These are phyloP conservation scores for Microctenopoma stevenorrisi DNA, from an alignment of 2,797 vertebrate genomes.

Conservation along the genomic window DNA sequence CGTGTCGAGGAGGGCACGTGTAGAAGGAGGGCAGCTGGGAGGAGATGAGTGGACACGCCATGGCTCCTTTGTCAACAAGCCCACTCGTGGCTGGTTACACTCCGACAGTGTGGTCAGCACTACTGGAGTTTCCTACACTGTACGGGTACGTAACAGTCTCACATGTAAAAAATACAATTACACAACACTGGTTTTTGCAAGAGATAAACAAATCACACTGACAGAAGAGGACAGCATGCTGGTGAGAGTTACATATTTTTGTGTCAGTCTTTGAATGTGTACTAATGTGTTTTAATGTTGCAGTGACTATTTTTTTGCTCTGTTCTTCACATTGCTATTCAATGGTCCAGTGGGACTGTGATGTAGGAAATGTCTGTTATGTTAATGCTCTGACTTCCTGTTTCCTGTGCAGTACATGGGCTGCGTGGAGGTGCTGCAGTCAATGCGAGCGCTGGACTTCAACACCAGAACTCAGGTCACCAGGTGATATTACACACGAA, in stretches of 20 bases:
- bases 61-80: conserved; percentile 98
- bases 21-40: conserved; percentile 97
- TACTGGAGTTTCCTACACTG: conserved; percentile 93
- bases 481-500: conserved; percentile 82
- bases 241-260: too few relatives aligned
- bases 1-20: conserved; percentile 92
- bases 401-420: conserved; percentile 93
- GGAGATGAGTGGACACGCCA: conserved; percentile 98
- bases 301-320: conserved; percentile 9
- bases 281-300: too few relatives aligned
- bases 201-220: too few relatives aligned
- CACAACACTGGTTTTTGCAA: neutral
- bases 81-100: conserved; percentile 96
- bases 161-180: conserved; percentile 10
- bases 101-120: conserved; percentile 95
- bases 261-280: neutral
- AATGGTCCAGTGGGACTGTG: conserved; percentile 16
- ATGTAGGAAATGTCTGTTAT: conserved; percentile 54
- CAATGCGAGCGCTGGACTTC: conserved; percentile 97
- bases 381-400: conserved; percentile 66
- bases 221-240: too few relatives aligned
- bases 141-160: conserved; percentile 86
- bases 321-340: conserved; percentile 14
- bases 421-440: conserved; percentile 97
- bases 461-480: conserved; percentile 98